These are phyloP conservation scores for Meteorus cinctellus DNA, from an alignment of 2,888 invertebrate species.

Conservation along the genomic window DNA sequence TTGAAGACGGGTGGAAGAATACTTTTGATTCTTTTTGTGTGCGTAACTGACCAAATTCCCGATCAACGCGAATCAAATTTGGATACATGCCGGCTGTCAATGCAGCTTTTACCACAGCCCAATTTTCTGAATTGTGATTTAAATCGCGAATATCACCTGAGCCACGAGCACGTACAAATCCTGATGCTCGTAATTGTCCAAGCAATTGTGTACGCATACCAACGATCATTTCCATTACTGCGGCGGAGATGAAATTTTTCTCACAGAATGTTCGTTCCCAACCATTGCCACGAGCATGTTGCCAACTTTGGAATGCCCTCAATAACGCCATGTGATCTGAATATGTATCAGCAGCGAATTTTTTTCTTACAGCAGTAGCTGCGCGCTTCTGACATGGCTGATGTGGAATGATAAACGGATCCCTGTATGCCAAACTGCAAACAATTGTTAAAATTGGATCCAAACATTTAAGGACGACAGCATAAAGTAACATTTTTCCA, in stretches of 20 bases:
- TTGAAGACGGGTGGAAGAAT: conserved; percentile 78
- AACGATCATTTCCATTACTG: conserved; percentile 92
- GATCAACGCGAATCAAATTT: conserved; percentile 85
- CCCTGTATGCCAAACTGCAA: conserved; percentile 87
- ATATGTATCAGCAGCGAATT: conserved; percentile 81
- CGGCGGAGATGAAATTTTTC: conserved; percentile 84
- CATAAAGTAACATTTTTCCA: conserved; percentile 93
- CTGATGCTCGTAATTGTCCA: conserved; percentile 84
- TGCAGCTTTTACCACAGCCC: conserved; percentile 94
- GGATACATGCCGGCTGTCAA: conserved; percentile 93
- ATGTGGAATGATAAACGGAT: conserved; percentile 85
- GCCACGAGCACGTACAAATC: conserved; percentile 81
- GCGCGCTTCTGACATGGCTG: conserved; percentile 81
- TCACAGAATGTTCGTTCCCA: conserved; percentile 83
- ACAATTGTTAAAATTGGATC: conserved; percentile 95
- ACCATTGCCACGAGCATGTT: conserved; percentile 77
- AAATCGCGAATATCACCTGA: conserved; percentile 84
- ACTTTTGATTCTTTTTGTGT: conserved; percentile 80
- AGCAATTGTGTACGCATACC: conserved; percentile 89
- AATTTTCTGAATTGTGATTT: conserved; percentile 88
- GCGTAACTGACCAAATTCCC: conserved; percentile 78
- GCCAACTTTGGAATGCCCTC: conserved; percentile 85
- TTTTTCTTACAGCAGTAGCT: conserved; percentile 78
- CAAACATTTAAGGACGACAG: conserved; percentile 91
- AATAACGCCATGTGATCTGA: conserved; percentile 94